Evolutionary conservation across 2,113 vertebrate genomes (phyloP), one percentile per base, ranked within the genome.

Genomic region (Aix galericulata): DNA sequence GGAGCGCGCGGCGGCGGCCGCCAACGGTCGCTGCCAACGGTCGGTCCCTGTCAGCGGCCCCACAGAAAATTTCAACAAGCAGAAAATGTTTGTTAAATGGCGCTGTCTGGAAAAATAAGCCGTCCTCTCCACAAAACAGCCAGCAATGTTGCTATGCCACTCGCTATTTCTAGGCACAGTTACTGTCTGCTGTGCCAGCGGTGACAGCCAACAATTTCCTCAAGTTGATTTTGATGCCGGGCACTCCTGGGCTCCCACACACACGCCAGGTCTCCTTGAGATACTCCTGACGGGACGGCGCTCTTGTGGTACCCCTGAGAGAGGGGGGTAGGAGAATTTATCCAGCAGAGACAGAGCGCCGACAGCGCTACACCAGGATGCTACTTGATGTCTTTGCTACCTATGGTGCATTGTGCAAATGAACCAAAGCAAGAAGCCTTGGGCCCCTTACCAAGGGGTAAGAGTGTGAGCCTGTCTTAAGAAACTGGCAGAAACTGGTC

Each of bases 81-180:
- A 82, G 12, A 67, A 92, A 78, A 59, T 31, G 83, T 95, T 94
- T 64, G 64, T 75, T n/a, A 82, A 91, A 90, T 78, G 52, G 56
- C 17, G 1, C 86, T 23, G 64, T 7, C 83, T 72, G 76, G 60
- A 71, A 94, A 93, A 97, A 89, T 17, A 93, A 92, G 82, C 86
- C 0, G 2, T 56, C 60, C 84, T 66, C 56, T 71, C 88, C 62
- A 55, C 56, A 4, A 25, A 59, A 75, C 75, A 76, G 16, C 11
- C 84, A 12, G 36, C 60, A 17, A 27, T 1, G 56, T 74, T 75
- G 86, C 88, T 77, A 69, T 86, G 94, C 94, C 94, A 74, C 44
- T 86, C 80, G 75, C 94, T 95, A 62, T 92, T 95, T 96, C 13
- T 4, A 94, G 91, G 91, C 86, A 67, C 36, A 13, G 89, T 26